phyloP scores from a whole-genome alignment of 2,113 vertebrate species.

The Perca flavescens region DNA sequence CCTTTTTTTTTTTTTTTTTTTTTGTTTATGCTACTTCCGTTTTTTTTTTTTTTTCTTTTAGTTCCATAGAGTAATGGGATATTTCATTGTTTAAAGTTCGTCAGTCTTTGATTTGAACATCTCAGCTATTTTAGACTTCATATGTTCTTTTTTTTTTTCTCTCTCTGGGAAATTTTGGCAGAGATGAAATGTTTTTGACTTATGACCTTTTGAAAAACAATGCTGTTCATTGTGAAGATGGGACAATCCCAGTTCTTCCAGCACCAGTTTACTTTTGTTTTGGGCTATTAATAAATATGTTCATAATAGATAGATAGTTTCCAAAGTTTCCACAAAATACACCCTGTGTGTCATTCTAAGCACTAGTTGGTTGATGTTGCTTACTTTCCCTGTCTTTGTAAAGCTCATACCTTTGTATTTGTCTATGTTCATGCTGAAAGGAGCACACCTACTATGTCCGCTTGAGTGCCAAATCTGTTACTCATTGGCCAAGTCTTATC shows the following conservation, averaged over 20 bases:
- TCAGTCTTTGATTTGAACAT: constrained; percentile 6
- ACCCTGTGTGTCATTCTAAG: constrained; percentile 63
- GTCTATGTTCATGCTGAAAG: background rate
- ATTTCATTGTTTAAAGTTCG: constrained; percentile 18
- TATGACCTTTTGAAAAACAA: constrained; percentile 61
- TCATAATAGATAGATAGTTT: constrained; percentile 57
- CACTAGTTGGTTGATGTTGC: constrained; percentile 19
- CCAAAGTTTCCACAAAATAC: constrained; percentile 51
- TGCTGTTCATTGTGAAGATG: constrained; percentile 29
- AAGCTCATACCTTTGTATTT: constrained; percentile 25
- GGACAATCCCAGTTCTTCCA: constrained; percentile 48
- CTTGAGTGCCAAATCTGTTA: constrained; percentile 64
- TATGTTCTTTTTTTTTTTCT: constrained; percentile 20
- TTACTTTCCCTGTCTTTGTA: constrained; percentile 41
- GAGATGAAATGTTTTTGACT: constrained; percentile 36
- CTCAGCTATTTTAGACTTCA: constrained; percentile 10
- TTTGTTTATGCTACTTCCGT: background rate
- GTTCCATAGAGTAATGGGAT: background rate
- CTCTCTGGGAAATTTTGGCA: constrained; percentile 1
- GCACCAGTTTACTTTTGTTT: constrained; percentile 67
- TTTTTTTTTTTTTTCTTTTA: constrained; percentile 20
- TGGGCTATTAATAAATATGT: constrained; percentile 60
- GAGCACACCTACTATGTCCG: constrained; percentile 3
- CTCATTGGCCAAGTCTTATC: constrained; percentile 69
- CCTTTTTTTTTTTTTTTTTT: constrained; percentile 7